These are phyloP conservation scores for Erannis defoliaria DNA, from an alignment of 2,888 invertebrate genomes.

Conservation along the genomic window DNA sequence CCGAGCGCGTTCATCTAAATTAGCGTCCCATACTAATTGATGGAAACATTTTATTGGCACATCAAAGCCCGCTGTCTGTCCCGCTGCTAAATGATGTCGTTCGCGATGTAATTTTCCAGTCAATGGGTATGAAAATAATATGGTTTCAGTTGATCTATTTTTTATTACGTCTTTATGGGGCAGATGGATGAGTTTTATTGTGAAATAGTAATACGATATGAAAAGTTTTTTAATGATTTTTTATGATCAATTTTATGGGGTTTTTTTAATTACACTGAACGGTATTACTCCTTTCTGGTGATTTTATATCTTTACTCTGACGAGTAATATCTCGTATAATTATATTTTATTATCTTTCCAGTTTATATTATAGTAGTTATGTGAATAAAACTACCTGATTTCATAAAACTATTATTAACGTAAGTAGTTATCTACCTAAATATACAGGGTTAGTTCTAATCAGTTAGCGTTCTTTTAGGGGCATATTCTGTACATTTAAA, in stretches of 20 bases:
- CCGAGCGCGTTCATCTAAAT: neutral
- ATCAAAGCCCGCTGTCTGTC: conserved; percentile 10
- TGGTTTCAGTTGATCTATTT: conserved; percentile 8
- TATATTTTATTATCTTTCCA: no score
- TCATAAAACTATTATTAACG: no score
- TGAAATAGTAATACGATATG: neutral
- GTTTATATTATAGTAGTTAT: no score
- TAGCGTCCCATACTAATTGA: conserved; percentile 4
- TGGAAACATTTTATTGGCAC: conserved; percentile 9
- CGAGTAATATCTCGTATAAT: no score
- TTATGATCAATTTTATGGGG: neutral
- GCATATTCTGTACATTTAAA: no score
- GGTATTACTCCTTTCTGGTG: neutral
- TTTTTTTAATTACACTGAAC: neutral
- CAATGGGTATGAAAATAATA: neutral
- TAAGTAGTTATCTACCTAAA: no score
- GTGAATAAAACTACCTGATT: no score
- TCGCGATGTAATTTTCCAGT: neutral
- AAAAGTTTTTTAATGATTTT: neutral
- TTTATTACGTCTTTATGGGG: conserved; percentile 16
- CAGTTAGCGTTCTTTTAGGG: no score
- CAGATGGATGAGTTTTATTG: conserved; percentile 13
- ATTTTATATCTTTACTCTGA: no score
- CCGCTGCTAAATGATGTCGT: neutral
- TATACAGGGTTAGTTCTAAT: no score